These are phyloP conservation scores for Variabilichromis moorii DNA, from an alignment of 2,113 vertebrate genomes.

Conservation along the genomic window DNA sequence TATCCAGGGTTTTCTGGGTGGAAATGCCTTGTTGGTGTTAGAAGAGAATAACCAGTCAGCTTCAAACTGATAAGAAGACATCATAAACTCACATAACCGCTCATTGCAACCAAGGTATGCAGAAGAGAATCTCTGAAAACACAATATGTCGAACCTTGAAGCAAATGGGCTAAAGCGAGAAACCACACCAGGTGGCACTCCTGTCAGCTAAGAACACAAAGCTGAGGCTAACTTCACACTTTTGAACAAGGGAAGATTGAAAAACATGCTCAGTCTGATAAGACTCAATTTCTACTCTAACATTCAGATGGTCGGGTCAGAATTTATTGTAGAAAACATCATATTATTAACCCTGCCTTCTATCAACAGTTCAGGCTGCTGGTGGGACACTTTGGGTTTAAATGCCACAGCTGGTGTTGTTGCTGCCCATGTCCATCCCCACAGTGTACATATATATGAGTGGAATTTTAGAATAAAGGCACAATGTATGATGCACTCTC, in stretches of 20 bases:
- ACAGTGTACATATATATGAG: neutral
- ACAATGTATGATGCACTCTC: neutral
- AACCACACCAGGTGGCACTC: neutral
- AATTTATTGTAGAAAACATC: neutral
- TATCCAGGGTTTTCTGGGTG: accelerated
- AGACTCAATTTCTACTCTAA: neutral
- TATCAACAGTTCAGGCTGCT: neutral
- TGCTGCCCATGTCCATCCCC: neutral
- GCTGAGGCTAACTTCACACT: neutral
- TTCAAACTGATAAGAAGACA: neutral
- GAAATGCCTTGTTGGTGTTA: neutral
- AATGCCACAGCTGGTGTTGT: neutral
- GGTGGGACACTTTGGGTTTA: neutral
- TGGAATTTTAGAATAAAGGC: neutral
- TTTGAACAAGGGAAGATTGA: neutral
- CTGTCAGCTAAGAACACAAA: neutral
- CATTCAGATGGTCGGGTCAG: neutral
- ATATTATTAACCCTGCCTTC: neutral
- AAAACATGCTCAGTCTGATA: neutral
- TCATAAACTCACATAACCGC: neutral
- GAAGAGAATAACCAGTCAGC: neutral
- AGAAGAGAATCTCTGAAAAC: neutral
- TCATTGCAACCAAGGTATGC: neutral
- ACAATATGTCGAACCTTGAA: neutral
- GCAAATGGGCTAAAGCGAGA: neutral